These are phyloP conservation scores for Corythaixoides concolor DNA, from an alignment of 2,113 vertebrate species.

Conservation along the genomic window DNA sequence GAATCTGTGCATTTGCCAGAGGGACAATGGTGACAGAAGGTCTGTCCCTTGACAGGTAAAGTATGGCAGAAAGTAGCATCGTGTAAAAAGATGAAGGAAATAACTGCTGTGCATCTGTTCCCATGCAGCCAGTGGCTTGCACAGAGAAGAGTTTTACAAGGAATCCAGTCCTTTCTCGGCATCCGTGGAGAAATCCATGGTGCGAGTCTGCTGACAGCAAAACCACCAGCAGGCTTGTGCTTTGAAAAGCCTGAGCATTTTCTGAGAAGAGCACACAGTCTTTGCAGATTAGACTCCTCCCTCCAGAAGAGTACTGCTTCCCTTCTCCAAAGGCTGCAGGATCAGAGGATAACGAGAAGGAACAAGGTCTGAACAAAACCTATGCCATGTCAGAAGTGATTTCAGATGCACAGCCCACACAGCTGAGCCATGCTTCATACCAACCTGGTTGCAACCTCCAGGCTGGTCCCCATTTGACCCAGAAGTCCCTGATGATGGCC, in stretches of 20 bases:
- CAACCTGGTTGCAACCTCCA: neutral
- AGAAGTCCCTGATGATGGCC: neutral
- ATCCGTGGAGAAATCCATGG: neutral
- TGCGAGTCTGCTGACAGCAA: neutral
- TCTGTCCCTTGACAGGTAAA: neutral
- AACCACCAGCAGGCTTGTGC: neutral
- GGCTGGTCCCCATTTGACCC: neutral
- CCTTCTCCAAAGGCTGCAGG: neutral
- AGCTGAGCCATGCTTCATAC: neutral
- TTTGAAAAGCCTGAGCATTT: neutral
- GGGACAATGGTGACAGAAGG: neutral
- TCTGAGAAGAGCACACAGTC: neutral
- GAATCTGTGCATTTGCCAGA: neutral
- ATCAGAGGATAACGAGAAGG: rapidly evolving
- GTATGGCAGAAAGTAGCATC: neutral
- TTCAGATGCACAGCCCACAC: neutral
- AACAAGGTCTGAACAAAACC: neutral
- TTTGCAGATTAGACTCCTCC: neutral
- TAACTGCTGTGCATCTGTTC: neutral
- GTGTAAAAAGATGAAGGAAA: neutral
- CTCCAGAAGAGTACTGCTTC: rapidly evolving
- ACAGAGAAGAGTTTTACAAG: rapidly evolving
- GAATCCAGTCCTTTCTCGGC: neutral
- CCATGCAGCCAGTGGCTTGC: neutral
- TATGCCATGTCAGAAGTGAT: neutral